These are phyloP conservation scores for Coccyzus lansbergi DNA, from an alignment of 2,797 vertebrate species.

Conservation along the genomic window DNA sequence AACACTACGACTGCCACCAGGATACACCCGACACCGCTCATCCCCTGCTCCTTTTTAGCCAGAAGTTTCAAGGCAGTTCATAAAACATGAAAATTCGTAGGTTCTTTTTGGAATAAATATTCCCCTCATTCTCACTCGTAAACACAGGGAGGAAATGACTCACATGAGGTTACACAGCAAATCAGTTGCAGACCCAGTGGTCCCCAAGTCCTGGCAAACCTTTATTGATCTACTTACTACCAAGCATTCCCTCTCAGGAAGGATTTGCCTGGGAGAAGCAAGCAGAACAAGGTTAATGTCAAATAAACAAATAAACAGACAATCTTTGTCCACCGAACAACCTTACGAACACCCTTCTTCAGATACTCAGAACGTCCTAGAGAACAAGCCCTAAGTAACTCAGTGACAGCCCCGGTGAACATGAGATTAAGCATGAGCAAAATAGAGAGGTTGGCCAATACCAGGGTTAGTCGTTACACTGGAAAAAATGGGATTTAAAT, in stretches of 20 bases:
- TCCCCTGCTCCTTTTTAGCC: neutral
- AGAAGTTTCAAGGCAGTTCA: neutral
- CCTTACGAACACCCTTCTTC: neutral
- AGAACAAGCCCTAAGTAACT: neutral
- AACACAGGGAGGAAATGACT: neutral
- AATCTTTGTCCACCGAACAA: neutral
- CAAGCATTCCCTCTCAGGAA: neutral
- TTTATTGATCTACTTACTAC: neutral
- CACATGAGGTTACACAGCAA: neutral
- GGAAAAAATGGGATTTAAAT: neutral
- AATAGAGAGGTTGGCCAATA: neutral
- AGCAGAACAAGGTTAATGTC: neutral
- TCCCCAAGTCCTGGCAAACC: neutral
- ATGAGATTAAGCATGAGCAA: neutral
- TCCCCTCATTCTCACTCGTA: neutral
- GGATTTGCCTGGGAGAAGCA: neutral
- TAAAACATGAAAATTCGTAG: fast-evolving
- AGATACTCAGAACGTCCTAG: neutral
- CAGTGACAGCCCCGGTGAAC: neutral
- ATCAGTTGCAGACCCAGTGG: neutral
- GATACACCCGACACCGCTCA: fast-evolving
- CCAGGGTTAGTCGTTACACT: neutral
- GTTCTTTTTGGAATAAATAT: neutral
- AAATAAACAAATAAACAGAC: neutral
- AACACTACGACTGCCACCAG: neutral